Evolutionary conservation across 2,113 vertebrate species (phyloP), one percentile per base, ranked within the genome.

Genomic region (Beaufortia kweichowensis): DNA sequence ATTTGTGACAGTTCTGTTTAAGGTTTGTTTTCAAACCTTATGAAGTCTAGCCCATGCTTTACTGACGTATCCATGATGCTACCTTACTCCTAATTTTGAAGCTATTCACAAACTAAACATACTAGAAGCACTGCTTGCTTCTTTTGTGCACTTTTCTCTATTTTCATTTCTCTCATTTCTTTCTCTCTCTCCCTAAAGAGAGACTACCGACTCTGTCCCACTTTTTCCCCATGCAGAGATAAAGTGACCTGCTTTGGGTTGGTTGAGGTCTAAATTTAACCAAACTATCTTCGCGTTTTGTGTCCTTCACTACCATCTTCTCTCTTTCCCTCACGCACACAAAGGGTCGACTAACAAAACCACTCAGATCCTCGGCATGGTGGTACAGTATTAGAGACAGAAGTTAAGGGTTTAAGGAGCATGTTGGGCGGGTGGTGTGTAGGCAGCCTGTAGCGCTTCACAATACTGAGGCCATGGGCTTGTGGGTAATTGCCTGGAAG

Each of bases 191-290:
- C 76, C 69, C 76, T 75, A 61, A 53, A 23, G 56, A 63, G 63
- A 65, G 75, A 46, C 74, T 68, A 53, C 24, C 24, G 33, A 67
- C 35, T 64, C 68, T 83, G 81, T 77, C 81, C 81, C 81, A 83
- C 73, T 83, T 83, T 73, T 67, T 67, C 60, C 64, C 64, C 81
- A 77, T 15, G 75, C 68, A 87, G 87, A 82, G 81, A 64, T 74
- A 85, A 77, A 86, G 84, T 91, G 89, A 88, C 91, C 91, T 90
- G 88, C 85, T 92, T 90, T 90, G 81, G 82, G 89, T 87, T 75
- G 86, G 89, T 86, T 85, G 81, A 78, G 74, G 84, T 69, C 88
- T 93, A 92, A 91, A 91, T 91, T 88, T 92, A 92, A 85, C 86
- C 84, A 80, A 79, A 86, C 85, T 26, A 66, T 82, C 85, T 88